Conservation (phyloP, 2,888 invertebrate species). For the Galerucella nymphaeae region DNA sequence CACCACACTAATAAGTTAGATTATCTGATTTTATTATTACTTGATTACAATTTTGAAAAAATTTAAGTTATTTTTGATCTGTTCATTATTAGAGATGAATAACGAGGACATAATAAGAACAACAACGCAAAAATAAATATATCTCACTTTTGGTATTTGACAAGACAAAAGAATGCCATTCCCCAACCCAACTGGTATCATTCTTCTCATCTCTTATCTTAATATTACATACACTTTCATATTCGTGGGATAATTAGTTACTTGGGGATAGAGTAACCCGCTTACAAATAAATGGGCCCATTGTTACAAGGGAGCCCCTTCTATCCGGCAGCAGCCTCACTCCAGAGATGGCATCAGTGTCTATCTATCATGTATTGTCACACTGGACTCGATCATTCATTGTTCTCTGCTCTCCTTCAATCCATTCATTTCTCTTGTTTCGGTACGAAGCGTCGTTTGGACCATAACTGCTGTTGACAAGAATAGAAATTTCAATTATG, state of each 20-base stretch:
- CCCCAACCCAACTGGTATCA: constrained; percentile 22
- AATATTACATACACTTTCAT: constrained; percentile 37
- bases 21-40: too few species aligned
- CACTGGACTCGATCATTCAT: constrained; percentile 64
- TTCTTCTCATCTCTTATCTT: constrained; percentile 29
- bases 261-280: constrained; percentile 62
- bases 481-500: too few species aligned
- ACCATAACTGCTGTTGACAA: not conserved
- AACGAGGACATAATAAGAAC: not conserved
- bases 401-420: constrained; percentile 62
- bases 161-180: constrained; percentile 34
- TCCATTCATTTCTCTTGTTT: constrained; percentile 59
- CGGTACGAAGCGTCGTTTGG: constrained; percentile 20
- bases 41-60: not conserved
- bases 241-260: constrained; percentile 59
- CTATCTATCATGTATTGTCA: constrained; percentile 66
- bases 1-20: not conserved
- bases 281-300: constrained; percentile 65
- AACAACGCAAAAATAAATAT: constrained; percentile 11
- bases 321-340: constrained; percentile 58
- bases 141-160: constrained; percentile 22
- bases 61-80: not conserved
- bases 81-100: not conserved
- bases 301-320: constrained; percentile 58
- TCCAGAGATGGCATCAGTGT: constrained; percentile 61